Evolutionary conservation across 1,140 invertebrate species (phyloP), one percentile per base, ranked within the genome.

Genomic region (Rhyzopertha dominica): DNA sequence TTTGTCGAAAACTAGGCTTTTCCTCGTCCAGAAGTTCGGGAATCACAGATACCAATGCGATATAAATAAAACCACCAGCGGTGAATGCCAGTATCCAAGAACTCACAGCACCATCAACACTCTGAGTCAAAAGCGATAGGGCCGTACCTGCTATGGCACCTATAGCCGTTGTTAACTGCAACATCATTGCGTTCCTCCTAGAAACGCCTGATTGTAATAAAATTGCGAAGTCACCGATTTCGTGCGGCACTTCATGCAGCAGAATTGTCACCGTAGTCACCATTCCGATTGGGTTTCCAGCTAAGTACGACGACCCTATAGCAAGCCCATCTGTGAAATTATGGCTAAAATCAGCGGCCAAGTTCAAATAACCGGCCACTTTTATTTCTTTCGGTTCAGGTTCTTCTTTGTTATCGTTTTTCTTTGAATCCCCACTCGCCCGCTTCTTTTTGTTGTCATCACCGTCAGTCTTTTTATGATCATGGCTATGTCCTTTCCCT

Each of bases 181-280:
- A 73, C 53, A 84, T 69, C 79, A 97, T 97, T 2, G 94, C 94
- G 74, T 93, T 93, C 70, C 70, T 82, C 56, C 88, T 82, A 26
- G 81, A 86, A 59, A 88, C 94, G 18, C 94, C 94, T 51, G 90
- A 93, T 69, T 96, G 90, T 38, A 98, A 80, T 14, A 98, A 76
- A 69, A 98, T 96, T 22, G 95, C 94, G 79, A 95, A 98, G 72
- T 98, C 95, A 36, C 95, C 95, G 65, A 98, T 96, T 75, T 98
- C 95, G 74, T 98, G 95, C 35, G 95, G 95, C 48, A 98, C 84
- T 78, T 98, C 95, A 70, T 98, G 95, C 23, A 98, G 71, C 18
- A 98, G 74, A 62, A 98, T 95, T 1, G 91, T 96, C 17, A 93
- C 70, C 13, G 93, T 96, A 4, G 95, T 97, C 4, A 96, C 75